A percentile compares a stretch with the other conserved stretches of the same genome.
phyloP scores from a whole-genome alignment of 2,888 invertebrate genomes.

The Peribatodes rhomboidaria region DNA sequence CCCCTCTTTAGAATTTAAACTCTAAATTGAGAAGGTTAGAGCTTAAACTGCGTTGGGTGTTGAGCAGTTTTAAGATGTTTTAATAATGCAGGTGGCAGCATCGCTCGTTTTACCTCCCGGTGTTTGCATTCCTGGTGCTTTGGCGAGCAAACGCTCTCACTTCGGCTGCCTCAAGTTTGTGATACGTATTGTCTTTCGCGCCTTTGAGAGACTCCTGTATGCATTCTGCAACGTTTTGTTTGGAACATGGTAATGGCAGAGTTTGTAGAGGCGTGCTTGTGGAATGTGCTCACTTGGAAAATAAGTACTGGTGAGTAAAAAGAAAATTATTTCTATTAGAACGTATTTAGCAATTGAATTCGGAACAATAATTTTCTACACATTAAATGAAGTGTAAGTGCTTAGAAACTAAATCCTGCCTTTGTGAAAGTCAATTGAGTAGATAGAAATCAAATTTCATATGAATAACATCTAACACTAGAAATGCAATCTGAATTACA shows the following conservation, averaged over 20 bases:
- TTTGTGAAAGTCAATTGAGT: too few relatives aligned
- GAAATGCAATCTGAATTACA: too few relatives aligned
- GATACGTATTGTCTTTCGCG: slow-evolving; percentile 77
- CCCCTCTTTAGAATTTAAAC: slow-evolving; percentile 23
- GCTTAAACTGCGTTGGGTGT: slow-evolving; percentile 40
- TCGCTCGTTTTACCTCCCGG: slow-evolving; percentile 62
- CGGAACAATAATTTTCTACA: neutral
- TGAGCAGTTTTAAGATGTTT: slow-evolving; percentile 31
- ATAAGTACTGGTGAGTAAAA: neutral
- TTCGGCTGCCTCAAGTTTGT: slow-evolving; percentile 76
- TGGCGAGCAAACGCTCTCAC: slow-evolving; percentile 79
- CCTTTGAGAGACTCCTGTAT: slow-evolving; percentile 70
- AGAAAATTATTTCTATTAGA: neutral
- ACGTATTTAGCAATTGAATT: neutral
- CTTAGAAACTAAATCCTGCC: too few relatives aligned
- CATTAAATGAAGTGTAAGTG: too few relatives aligned
- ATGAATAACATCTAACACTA: too few relatives aligned
- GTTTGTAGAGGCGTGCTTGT: slow-evolving; percentile 15
- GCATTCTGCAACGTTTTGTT: slow-evolving; percentile 60
- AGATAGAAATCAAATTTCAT: too few relatives aligned
- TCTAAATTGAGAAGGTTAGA: slow-evolving; percentile 24
- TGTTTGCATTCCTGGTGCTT: slow-evolving; percentile 80
- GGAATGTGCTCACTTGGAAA: slow-evolving; percentile 6
- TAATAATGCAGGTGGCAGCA: slow-evolving; percentile 34
- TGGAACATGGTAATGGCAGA: slow-evolving; percentile 26